A percentile compares a stretch with the other conserved stretches of the same genome.
Evolutionary conservation across 2,113 vertebrate species (phyloP).

Genomic region (Varanus salvator): DNA sequence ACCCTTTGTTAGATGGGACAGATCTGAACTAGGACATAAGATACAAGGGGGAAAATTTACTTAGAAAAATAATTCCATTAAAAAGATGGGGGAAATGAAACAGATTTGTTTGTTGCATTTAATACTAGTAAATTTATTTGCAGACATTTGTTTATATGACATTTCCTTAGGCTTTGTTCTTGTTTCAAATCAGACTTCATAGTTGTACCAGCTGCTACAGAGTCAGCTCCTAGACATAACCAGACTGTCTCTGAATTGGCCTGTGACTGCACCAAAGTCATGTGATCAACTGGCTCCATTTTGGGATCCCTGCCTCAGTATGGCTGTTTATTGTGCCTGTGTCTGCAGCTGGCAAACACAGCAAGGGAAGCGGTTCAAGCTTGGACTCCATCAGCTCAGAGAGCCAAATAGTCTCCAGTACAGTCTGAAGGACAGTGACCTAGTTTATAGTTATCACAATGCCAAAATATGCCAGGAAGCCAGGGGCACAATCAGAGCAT

Average conservation of each 20-base stretch:
- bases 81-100: constrained; percentile 39
- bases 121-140: constrained; percentile 45
- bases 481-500: neutral
- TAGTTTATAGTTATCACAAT: neutral
- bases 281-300: neutral
- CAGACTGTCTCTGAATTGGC: neutral
- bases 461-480: neutral
- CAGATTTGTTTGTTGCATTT: constrained; percentile 40
- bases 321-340: neutral
- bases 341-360: neutral
- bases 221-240: neutral
- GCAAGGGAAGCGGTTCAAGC: neutral
- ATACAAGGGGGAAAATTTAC: constrained; percentile 1
- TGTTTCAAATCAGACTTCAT: neutral
- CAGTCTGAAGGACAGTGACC: neutral
- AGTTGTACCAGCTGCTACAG: neutral
- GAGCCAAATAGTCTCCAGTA: neutral
- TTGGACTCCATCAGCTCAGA: neutral
- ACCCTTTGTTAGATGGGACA: constrained; percentile 47
- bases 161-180: constrained; percentile 9
- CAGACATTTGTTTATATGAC: constrained; percentile 37
- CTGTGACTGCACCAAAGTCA: too few species aligned
- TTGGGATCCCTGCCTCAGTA: neutral
- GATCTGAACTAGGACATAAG: constrained; percentile 47
- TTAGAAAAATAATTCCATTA: constrained; percentile 54